A percentile compares a stretch with the other conserved stretches of the same genome.
Conservation (phyloP, 1,140 invertebrate genomes). For the Lineus longissimus region DNA sequence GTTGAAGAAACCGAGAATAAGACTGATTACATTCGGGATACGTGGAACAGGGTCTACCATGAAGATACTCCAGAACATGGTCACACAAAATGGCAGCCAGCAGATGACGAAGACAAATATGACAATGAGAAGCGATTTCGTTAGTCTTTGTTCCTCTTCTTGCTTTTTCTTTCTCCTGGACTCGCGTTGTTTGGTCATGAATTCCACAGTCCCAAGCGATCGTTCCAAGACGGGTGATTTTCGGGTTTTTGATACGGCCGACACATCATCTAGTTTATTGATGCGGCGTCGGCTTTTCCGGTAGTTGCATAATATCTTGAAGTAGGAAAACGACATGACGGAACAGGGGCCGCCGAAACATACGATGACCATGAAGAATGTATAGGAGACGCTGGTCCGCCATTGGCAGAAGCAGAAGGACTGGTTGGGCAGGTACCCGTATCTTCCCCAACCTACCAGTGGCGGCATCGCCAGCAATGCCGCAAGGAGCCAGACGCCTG, state of each 20-base stretch:
- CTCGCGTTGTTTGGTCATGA: not conserved
- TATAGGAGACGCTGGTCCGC: conserved; percentile 28
- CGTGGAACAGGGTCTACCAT: conserved; percentile 11
- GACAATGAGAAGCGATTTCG: conserved; percentile 29
- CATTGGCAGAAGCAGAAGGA: conserved; percentile 37
- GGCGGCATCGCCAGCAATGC: conserved; percentile 22
- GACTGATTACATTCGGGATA: conserved; percentile 33
- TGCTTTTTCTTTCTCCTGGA: conserved; percentile 3
- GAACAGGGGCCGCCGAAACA: conserved; percentile 35
- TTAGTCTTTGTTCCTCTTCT: conserved; percentile 33
- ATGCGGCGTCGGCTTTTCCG: conserved; percentile 17
- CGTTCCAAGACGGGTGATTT: too few relatives aligned
- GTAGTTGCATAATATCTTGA: conserved; percentile 21
- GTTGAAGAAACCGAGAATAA: conserved; percentile 42
- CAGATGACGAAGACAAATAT: conserved; percentile 36
- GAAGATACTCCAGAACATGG: conserved; percentile 40
- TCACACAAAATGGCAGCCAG: conserved; percentile 45
- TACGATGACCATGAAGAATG: conserved; percentile 34
- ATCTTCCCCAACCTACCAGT: conserved; percentile 22
- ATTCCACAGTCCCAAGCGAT: too few relatives aligned
- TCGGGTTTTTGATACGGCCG: too few relatives aligned
- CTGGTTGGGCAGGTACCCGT: conserved; percentile 23
- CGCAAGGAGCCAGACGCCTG: conserved; percentile 23
- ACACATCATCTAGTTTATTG: not conserved
- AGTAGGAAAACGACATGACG: conserved; percentile 31